Base-by-base conservation (phyloP, 1,140 invertebrate species). In the Drosophila nebulosa region DNA sequence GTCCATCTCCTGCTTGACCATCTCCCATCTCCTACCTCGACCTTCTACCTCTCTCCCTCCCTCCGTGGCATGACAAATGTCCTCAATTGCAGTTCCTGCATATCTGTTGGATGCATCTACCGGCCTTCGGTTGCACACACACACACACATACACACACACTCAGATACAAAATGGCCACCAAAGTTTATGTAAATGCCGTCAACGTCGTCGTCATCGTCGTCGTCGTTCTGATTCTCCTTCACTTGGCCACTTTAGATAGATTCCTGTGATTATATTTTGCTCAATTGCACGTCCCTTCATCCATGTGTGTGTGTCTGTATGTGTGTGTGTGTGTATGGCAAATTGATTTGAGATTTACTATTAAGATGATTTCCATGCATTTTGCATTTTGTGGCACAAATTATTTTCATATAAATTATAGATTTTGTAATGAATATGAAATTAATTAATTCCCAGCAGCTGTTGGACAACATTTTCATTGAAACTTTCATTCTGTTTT, bases 11-110 rank as follows among this genome's bases (percentile, higher is more conserved):
- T 85, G 77, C 77, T 58, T 30, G 59, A 35, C 68, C 51, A 50
- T 36, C 65, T 62, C 61, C 67, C 62, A 24, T 24, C 24, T 24
- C 24, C 24, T 2, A 24, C 24, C 24, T 12, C 1, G 10, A 3
- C 51, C 42, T 58, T 50, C 21, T 14, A 42, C 39, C 39, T 56
- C 0, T 3, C 22, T n/a, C 9, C 7, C 0, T 7, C 59, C 56
- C 70, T 52, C 57, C 66, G 59, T 32, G 30, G 74, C 78, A 86
- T 86, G 83, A 86, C 75, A 86, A 86, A 86, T 86, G 83, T 86
- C 71, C 70, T 89, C 79, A 86, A 88, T 86, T 83, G 83, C 78
- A 88, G 84, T 88, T 86, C 74, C 83, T 86, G 83, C 68, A 65
- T 88, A 86, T 85, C 81, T 81, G 66, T 51, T 69, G 58, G 61